Conservation (phyloP, 2,113 vertebrate genomes). For the Macaca mulatta region DNA sequence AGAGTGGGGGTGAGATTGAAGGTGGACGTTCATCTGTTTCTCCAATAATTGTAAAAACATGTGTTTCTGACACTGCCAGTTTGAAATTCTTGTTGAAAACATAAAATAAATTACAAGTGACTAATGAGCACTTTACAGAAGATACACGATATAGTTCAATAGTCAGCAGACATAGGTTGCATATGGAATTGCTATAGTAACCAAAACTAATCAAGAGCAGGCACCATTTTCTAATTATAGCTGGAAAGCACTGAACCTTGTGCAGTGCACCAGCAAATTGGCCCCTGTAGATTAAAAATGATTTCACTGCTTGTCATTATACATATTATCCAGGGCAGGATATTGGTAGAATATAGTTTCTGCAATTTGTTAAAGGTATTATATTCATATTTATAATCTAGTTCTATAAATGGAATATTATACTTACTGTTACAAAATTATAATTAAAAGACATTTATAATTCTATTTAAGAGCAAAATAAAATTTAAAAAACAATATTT, state of each 20-base stretch:
- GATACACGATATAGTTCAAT: constrained; percentile 65
- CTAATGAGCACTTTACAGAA: constrained; percentile 74
- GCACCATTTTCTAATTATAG: constrained; percentile 80
- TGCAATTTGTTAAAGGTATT: constrained; percentile 79
- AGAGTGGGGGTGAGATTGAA: neutral
- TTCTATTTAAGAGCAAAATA: neutral
- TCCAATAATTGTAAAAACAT: constrained; percentile 67
- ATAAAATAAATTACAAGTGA: constrained; percentile 77
- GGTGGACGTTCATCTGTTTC: constrained; percentile 37
- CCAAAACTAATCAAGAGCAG: constrained; percentile 77
- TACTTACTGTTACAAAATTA: constrained; percentile 56
- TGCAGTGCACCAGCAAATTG: constrained; percentile 88
- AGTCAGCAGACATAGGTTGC: constrained; percentile 77
- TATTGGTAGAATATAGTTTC: constrained; percentile 78
- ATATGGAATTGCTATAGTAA: constrained; percentile 86
- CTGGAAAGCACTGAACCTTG: constrained; percentile 77
- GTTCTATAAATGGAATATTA: constrained; percentile 68
- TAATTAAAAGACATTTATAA: constrained; percentile 64
- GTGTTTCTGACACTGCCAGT: constrained; percentile 54
- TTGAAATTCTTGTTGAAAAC: constrained; percentile 64
- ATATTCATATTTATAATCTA: constrained; percentile 71
- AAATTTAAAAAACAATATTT: neutral
- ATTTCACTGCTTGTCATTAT: constrained; percentile 79
- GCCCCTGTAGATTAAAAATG: constrained; percentile 81
- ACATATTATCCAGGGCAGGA: constrained; percentile 68